phyloP scores from a whole-genome alignment of 2,113 vertebrate genomes.

The Salvelinus sp. region DNA sequence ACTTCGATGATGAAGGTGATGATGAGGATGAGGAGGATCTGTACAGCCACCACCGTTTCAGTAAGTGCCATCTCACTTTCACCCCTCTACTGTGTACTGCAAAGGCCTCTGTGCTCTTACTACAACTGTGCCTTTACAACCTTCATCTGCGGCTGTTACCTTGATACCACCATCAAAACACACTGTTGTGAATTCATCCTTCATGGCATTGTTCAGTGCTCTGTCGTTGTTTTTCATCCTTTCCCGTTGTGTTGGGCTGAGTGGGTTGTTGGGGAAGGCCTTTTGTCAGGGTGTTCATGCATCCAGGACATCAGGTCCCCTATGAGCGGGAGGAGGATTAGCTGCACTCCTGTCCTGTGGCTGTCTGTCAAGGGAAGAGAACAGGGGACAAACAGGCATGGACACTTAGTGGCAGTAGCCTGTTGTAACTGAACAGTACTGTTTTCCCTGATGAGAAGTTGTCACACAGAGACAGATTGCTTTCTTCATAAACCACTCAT shows the following conservation, averaged over 20 bases:
- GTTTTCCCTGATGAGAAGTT: background rate
- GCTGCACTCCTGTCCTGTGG: too few relatives aligned
- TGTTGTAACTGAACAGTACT: background rate
- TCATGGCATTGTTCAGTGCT: too few relatives aligned
- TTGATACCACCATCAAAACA: too few relatives aligned
- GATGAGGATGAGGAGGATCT: conserved; percentile 27
- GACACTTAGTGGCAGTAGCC: background rate
- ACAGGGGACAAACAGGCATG: background rate
- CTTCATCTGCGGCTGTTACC: too few relatives aligned
- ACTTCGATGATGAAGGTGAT: conserved; percentile 43
- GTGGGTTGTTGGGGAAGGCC: too few relatives aligned
- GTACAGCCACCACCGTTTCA: conserved; percentile 30
- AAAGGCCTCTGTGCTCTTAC: background rate
- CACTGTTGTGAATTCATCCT: too few relatives aligned
- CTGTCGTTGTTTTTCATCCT: too few relatives aligned
- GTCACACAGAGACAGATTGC: conserved; percentile 35
- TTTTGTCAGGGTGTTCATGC: too few relatives aligned
- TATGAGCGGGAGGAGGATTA: too few relatives aligned
- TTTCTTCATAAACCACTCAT: conserved; percentile 50
- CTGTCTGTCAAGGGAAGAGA: background rate
- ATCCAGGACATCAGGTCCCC: too few relatives aligned
- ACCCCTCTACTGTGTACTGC: background rate
- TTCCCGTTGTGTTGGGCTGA: too few relatives aligned
- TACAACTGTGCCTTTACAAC: too few relatives aligned
- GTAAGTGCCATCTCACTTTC: conserved; percentile 28